These are phyloP conservation scores for Typhlichthys subterraneus DNA, from an alignment of 2,797 vertebrate genomes.

Conservation along the genomic window DNA sequence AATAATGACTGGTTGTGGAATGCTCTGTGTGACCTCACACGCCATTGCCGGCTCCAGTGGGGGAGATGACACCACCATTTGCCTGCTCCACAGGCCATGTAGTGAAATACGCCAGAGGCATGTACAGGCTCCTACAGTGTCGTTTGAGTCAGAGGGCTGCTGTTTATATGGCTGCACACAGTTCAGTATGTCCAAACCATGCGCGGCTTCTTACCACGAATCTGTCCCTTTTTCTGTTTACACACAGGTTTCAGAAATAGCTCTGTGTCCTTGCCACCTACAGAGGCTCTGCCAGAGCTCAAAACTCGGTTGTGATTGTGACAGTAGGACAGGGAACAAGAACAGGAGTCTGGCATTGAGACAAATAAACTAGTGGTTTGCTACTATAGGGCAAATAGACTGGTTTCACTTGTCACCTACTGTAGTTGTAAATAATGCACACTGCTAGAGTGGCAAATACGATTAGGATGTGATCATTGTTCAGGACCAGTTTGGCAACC, in stretches of 20 bases:
- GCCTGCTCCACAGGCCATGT: conserved; percentile 72
- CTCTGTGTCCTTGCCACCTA: too few relatives aligned
- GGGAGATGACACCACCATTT: conserved; percentile 71
- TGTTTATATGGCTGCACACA: conserved; percentile 58
- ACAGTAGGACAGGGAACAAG: conserved; percentile 35
- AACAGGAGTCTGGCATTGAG: conserved; percentile 29
- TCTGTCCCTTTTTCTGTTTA: conserved; percentile 53
- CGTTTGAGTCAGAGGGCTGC: conserved; percentile 23
- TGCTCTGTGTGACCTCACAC: conserved; percentile 27
- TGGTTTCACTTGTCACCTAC: too few relatives aligned
- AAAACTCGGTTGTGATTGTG: conserved; percentile 5
- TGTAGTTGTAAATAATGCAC: too few relatives aligned
- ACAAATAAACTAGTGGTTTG: conserved; percentile 6
- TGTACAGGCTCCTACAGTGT: conserved; percentile 68
- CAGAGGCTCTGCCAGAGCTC: neutral
- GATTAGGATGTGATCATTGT: too few relatives aligned
- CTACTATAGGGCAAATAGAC: neutral
- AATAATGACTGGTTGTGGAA: neutral
- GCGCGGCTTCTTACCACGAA: too few relatives aligned
- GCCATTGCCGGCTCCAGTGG: conserved; percentile 50
- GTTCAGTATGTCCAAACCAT: conserved; percentile 49
- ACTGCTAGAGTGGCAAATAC: too few relatives aligned
- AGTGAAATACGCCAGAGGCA: conserved; percentile 67
- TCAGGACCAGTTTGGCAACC: conserved; percentile 17
- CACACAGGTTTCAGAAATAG: too few relatives aligned